These are phyloP conservation scores for Calliphora vomitoria DNA, from an alignment of 2,888 invertebrate species.

Conservation along the genomic window DNA sequence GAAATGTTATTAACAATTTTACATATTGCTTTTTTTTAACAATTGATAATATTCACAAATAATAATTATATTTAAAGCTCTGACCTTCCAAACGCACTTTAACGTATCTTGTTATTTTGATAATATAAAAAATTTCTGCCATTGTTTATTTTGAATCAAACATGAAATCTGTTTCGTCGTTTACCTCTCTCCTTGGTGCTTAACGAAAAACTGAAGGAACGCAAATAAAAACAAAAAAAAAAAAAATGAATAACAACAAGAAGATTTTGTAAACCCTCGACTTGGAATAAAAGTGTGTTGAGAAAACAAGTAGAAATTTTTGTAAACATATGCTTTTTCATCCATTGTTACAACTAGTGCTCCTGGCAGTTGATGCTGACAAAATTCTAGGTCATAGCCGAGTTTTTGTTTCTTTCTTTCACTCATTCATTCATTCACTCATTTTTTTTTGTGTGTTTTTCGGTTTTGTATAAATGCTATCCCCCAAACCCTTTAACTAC, in stretches of 20 bases:
- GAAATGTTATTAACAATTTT: too few relatives aligned
- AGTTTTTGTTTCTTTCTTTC: slow-evolving; percentile 29
- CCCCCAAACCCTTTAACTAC: neutral
- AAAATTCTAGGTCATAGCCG: slow-evolving; percentile 63
- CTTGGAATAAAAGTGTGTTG: slow-evolving; percentile 34
- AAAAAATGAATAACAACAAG: slow-evolving; percentile 23
- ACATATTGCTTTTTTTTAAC: too few relatives aligned
- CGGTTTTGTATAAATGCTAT: neutral
- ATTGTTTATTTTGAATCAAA: slow-evolving; percentile 37
- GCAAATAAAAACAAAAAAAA: neutral
- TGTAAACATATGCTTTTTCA: slow-evolving; percentile 50
- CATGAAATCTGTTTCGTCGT: slow-evolving; percentile 39
- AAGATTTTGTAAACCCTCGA: slow-evolving; percentile 28
- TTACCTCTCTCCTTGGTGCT: slow-evolving; percentile 9
- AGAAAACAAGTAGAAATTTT: slow-evolving; percentile 22
- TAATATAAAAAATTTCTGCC: slow-evolving; percentile 19
- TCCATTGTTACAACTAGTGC: slow-evolving; percentile 44
- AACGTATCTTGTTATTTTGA: slow-evolving; percentile 24
- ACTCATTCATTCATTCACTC: too few relatives aligned
- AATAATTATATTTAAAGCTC: slow-evolving; percentile 7
- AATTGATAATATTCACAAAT: neutral
- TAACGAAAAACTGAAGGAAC: neutral
- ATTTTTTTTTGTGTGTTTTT: neutral
- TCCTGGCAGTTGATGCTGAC: slow-evolving; percentile 45
- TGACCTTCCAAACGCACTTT: neutral